Percentiles rank a stretch among this genome's conserved stretches.
phyloP scores from a whole-genome alignment of 2,113 vertebrate species.

The Hyperopisus bebe region DNA sequence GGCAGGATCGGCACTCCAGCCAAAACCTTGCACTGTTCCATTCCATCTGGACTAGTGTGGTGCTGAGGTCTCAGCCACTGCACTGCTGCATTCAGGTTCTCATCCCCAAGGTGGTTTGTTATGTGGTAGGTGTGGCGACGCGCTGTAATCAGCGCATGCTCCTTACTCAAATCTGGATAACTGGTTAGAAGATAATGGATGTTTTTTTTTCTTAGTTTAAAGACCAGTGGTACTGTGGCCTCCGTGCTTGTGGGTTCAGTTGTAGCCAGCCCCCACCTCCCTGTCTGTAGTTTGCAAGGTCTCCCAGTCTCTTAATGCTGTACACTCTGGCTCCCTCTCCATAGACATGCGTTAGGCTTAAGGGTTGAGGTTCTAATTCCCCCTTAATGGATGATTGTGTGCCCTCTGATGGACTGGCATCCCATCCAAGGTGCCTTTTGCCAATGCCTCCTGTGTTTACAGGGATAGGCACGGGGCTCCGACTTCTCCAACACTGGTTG shows the following conservation, averaged over 20 bases:
- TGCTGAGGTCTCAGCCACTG: no score
- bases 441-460: background rate
- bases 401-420: background rate
- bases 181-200: no score
- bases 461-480: background rate
- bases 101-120: no score
- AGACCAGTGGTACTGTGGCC: background rate
- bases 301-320: background rate
- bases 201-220: background rate
- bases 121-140: no score
- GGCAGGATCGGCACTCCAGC: no score
- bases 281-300: background rate
- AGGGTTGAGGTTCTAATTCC: background rate
- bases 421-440: background rate
- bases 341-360: background rate
- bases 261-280: background rate
- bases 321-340: background rate
- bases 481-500: background rate
- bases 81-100: no score
- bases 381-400: background rate
- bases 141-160: no score
- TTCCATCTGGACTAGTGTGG: no score
- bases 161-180: no score
- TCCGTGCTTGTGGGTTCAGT: background rate
- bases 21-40: no score